Base-by-base conservation (phyloP, 2,888 invertebrate genomes). In the Ichneumoninae sp. region DNA sequence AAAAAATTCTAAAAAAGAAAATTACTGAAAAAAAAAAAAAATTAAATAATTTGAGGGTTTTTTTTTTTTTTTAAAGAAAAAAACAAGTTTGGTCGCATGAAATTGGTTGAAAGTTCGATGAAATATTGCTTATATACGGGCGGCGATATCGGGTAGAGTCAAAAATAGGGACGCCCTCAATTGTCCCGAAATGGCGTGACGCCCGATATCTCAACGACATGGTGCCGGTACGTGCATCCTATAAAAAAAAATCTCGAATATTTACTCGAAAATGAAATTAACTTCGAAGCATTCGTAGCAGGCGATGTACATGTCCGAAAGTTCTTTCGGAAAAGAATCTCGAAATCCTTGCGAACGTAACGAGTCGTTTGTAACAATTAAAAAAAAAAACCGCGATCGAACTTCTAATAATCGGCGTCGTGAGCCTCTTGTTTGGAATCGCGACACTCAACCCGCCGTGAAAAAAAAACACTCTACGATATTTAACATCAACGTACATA, bases 121-220 rank as follows among this genome's bases (percentile, higher is more conserved):
- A 57, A 57, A 57, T 57, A 57, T 57, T 22, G 26, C 57, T 57
- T 13, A 13, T 57, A 26, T 26, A 57, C 33, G 30, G 7, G 30
- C 7, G 13, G 33, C 57, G 26, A 70, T 69, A 50, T 54, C 36
- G 70, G 63, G 33, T 22, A 22, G 71, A 75, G 65, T 60, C 73
- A 66, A 77, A 81, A 78, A 75, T 70, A 77, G 84, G 81, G 81
- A 85, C 78, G 85, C 85, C 70, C 57, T 52, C 57, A 57, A 70
- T 77, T 77, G 70, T 40, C 54, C 69, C 71, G 85, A 75, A 85
- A 85, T 85, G 84, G 84, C 84, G 78, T 75, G 81, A 75, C 74
- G 82, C 78, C 74, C 81, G 57, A 77, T 40, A 73, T 40, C 26
- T 16, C 40, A 36, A 66, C 76, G 81, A 78, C 81, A 82, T 82